These are phyloP conservation scores for Penaeus indicus DNA, from an alignment of 1,140 invertebrate species.

Conservation along the genomic window DNA sequence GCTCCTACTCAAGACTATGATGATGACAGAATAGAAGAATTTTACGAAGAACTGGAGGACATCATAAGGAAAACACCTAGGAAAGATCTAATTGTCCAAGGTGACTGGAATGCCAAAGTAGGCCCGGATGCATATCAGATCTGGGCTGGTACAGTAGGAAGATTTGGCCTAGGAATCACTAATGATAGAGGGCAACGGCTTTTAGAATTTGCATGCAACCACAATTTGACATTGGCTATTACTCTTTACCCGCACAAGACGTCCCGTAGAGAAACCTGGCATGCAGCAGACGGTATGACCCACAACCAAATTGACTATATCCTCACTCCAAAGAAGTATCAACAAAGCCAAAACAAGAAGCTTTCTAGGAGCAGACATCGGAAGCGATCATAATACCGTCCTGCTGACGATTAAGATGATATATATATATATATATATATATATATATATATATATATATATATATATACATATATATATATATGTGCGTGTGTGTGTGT, in stretches of 20 bases:
- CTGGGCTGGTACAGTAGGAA: not conserved
- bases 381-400: slow-evolving; percentile 11
- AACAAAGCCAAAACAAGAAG: not conserved
- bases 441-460: too few species aligned
- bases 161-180: not conserved
- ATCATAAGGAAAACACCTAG: not conserved
- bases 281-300: not conserved
- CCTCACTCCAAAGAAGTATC: not conserved
- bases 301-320: slow-evolving; percentile 12
- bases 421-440: too few species aligned
- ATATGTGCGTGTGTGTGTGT: too few species aligned
- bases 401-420: too few species aligned
- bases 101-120: slow-evolving; percentile 1
- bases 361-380: not conserved
- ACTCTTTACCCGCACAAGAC: slow-evolving; percentile 10
- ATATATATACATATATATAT: too few species aligned
- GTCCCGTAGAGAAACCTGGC: not conserved
- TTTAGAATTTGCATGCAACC: not conserved
- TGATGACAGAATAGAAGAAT: not conserved
- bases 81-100: not conserved
- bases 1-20: not conserved
- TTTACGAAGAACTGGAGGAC: not conserved
- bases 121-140: not conserved
- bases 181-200: not conserved
- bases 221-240: not conserved